Evolutionary conservation across 2,797 vertebrate species (phyloP).

Genomic region (Numenius phaeopus): DNA sequence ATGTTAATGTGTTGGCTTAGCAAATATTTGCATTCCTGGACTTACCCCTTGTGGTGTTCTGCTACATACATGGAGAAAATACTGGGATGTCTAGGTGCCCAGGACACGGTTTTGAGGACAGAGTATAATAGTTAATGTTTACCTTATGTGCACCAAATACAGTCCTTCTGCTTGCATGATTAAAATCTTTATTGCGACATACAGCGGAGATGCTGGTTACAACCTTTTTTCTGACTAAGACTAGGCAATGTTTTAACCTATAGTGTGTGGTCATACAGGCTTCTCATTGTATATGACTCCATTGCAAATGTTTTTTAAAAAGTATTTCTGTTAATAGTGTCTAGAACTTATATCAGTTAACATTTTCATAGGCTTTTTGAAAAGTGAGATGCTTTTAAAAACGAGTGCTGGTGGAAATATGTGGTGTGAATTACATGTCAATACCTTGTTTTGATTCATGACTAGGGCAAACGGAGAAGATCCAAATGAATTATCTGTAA

Average conservation of each 20-base stretch:
- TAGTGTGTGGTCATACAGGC: background rate
- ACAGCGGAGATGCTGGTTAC: background rate
- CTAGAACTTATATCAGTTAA: background rate
- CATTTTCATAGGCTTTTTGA: background rate
- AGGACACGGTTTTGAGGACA: background rate
- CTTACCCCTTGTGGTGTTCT: background rate
- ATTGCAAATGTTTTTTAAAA: background rate
- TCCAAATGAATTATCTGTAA: background rate
- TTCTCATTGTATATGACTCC: background rate
- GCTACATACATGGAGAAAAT: background rate
- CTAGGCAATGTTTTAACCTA: background rate
- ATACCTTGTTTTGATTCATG: background rate
- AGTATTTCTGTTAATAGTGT: background rate
- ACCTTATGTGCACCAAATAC: background rate
- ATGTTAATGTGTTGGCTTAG: background rate
- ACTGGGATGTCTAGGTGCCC: background rate
- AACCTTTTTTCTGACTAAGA: background rate
- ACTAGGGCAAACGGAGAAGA: background rate
- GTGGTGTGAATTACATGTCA: background rate
- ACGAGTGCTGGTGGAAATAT: accelerated
- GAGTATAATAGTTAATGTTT: background rate
- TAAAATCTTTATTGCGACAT: background rate
- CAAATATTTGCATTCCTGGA: background rate
- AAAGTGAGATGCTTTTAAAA: background rate
- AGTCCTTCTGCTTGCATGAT: background rate